Evolutionary conservation across 2,113 vertebrate species (phyloP).

Genomic region (Ptychochromis oligacanthus): DNA sequence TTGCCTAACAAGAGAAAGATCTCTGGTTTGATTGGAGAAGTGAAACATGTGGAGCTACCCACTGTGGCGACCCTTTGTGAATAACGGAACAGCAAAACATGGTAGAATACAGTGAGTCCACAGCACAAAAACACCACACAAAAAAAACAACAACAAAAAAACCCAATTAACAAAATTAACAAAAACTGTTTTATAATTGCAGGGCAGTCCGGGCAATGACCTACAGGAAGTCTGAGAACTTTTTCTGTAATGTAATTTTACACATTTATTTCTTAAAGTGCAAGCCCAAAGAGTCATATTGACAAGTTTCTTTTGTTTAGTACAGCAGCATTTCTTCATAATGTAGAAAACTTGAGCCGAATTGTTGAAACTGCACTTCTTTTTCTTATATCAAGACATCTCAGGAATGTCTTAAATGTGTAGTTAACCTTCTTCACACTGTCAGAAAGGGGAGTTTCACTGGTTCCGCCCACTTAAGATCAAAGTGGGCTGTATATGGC

Average conservation of each 20-base stretch:
- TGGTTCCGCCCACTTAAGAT: neutral
- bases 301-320: neutral
- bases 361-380: neutral
- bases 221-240: neutral
- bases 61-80: too few relatives aligned
- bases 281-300: neutral
- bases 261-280: too few relatives aligned
- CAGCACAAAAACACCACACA: too few relatives aligned
- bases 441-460: neutral
- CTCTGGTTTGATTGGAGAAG: too few relatives aligned
- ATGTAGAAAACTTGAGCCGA: neutral
- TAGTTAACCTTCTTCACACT: neutral
- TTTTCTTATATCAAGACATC: neutral
- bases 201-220: too few relatives aligned
- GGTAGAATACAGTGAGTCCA: too few relatives aligned
- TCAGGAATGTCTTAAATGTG: neutral
- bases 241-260: neutral
- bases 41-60: too few relatives aligned
- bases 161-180: too few relatives aligned
- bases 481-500: neutral
- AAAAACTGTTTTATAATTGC: too few relatives aligned
- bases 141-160: too few relatives aligned
- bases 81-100: too few relatives aligned
- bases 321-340: fast-evolving
- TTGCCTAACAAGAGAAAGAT: too few relatives aligned